Percentiles rank a stretch among this genome's conserved stretches.
Conservation (phyloP, 2,113 vertebrate genomes). For the Camelus bactrianus region DNA sequence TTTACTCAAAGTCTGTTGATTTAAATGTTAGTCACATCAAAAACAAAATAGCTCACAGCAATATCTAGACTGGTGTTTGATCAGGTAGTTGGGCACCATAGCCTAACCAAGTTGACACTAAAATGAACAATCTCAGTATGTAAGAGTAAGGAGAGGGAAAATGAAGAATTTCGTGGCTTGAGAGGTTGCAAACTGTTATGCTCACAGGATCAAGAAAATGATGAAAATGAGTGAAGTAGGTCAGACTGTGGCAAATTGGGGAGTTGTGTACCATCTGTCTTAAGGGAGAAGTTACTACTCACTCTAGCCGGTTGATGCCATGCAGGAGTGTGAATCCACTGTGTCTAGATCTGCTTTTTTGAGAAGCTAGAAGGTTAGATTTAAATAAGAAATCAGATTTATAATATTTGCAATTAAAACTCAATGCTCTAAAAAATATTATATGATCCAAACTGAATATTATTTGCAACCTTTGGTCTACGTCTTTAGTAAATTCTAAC, state of each 20-base stretch:
- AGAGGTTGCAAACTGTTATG: neutral
- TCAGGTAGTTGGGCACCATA: neutral
- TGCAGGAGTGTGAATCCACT: neutral
- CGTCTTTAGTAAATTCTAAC: neutral
- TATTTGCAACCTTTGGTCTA: neutral
- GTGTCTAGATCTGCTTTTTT: neutral
- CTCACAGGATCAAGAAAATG: neutral
- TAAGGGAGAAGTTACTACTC: neutral
- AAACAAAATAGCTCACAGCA: neutral
- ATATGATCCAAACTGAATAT: neutral
- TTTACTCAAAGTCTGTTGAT: neutral
- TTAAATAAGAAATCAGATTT: neutral
- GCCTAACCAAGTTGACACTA: neutral
- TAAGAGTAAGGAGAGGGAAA: conserved; percentile 1
- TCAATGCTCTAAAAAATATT: neutral
- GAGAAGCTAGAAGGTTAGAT: neutral
- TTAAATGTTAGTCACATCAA: neutral
- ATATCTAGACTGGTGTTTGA: neutral
- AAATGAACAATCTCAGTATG: neutral
- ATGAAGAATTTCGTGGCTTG: neutral
- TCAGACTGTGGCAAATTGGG: neutral
- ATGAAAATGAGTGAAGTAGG: neutral
- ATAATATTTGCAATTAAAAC: neutral
- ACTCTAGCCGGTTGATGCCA: neutral
- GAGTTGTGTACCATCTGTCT: neutral